A percentile compares a stretch with the other conserved stretches of the same genome.
Evolutionary conservation across 1,140 invertebrate genomes (phyloP).

Genomic region (Bactericera cockerelli): DNA sequence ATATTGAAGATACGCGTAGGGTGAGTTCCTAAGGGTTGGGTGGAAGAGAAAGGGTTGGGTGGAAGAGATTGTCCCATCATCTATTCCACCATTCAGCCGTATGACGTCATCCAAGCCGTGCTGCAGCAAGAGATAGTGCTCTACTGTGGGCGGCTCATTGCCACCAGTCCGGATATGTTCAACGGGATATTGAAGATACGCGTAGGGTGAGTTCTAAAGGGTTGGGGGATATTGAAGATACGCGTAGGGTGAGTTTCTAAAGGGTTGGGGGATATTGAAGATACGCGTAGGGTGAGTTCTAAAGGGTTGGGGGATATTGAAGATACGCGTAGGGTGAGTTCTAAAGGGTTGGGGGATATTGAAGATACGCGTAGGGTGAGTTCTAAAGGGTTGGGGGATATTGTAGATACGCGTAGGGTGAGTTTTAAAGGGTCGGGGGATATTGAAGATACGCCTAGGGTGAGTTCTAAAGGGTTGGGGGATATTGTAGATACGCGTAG

Average conservation of each 20-base stretch:
- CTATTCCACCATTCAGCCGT: slow-evolving; percentile 69
- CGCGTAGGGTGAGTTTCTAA: too few relatives aligned
- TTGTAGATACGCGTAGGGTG: too few relatives aligned
- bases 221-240: too few relatives aligned
- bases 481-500: slow-evolving; percentile 88
- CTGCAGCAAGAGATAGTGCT: slow-evolving; percentile 91
- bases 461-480: too few relatives aligned
- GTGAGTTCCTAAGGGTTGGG: too few relatives aligned
- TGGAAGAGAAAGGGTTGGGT: too few relatives aligned
- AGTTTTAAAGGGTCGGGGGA: too few relatives aligned
- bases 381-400: too few relatives aligned
- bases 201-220: slow-evolving; percentile 62
- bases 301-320: slow-evolving; percentile 93
- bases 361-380: slow-evolving; percentile 81
- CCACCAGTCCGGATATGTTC: slow-evolving; percentile 82
- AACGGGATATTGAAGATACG: slow-evolving; percentile 90
- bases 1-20: slow-evolving; percentile 92
- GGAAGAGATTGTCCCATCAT: slow-evolving; percentile 84
- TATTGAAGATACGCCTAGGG: too few relatives aligned
- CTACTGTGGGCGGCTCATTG: slow-evolving; percentile 85
- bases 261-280: too few relatives aligned
- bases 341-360: too few relatives aligned
- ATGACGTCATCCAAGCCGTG: slow-evolving; percentile 85
- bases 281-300: too few relatives aligned
- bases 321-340: slow-evolving; percentile 74